Base-by-base conservation (phyloP, 2,797 vertebrate genomes). In the Cryptoprocta ferox region DNA sequence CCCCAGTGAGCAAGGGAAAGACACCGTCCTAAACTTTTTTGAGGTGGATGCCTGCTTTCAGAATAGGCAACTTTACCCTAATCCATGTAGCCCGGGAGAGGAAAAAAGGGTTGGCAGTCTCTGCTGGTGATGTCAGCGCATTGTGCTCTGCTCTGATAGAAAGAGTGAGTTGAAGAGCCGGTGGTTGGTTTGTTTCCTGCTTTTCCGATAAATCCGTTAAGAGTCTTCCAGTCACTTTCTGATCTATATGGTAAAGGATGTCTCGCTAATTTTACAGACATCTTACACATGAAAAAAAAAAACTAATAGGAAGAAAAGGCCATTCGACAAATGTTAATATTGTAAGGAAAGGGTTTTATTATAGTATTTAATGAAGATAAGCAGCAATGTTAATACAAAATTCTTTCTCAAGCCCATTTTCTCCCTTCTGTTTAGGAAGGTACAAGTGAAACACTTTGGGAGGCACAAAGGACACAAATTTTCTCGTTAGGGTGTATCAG, bases 261-360 rank as follows among this genome's bases (percentile, higher is more conserved):
- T 61, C 73, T 94, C 24, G 0, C 11, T 89, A 59, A 94, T 89
- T 95, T 85, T 86, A 88, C 4, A 89, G 30, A 73, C 15, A 91
- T 70, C n/a, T 87, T 90, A 59, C 26, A 50, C 48, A n/a, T 21
- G 50, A 75, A 79, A 85, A 90, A 45, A 45, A 28, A 82, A 50
- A 94, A 84, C 39, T 50, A 75, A 73, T 10, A 88, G 39, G 63
- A 91, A 95, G 73, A 75, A 83, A 97, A 94, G 76, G 24, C n/a
- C 86, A 94, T 66, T 91, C 28, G 30, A 30, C 42, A 97, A 13
- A 37, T 53, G 82, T 65, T 82, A 78, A 76, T 91, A 91, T 56
- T 95, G 13, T 86, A 91, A 92, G 93, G 86, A 70, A 94, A 94
- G 9, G 16, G 15, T 61, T 85, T 94, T 90, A 96, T 87, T 94